These are phyloP conservation scores for Zaprionus kolodkinae DNA, from an alignment of 1,140 invertebrate species.

Conservation along the genomic window DNA sequence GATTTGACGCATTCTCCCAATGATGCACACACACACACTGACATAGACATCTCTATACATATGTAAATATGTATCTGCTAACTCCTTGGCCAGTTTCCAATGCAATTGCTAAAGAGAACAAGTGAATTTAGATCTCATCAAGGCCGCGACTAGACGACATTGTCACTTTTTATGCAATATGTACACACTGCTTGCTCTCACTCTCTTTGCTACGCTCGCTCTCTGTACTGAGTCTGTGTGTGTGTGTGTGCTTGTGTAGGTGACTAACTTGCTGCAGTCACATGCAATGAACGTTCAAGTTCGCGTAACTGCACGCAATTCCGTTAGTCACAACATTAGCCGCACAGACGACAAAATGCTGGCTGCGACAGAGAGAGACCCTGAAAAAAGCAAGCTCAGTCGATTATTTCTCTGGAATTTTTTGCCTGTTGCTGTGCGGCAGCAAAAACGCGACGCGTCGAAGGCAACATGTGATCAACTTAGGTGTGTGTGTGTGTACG, in stretches of 20 bases:
- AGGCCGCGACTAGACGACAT: slow-evolving; percentile 58
- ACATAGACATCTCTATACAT: background rate
- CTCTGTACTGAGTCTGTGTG: background rate
- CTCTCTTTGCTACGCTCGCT: background rate
- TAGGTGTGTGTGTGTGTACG: slow-evolving; percentile 25
- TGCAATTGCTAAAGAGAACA: slow-evolving; percentile 61
- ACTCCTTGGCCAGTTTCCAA: slow-evolving; percentile 63
- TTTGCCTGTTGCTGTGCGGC: slow-evolving; percentile 60
- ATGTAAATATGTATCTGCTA: background rate
- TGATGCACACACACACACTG: slow-evolving; percentile 6
- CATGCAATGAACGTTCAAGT: slow-evolving; percentile 58
- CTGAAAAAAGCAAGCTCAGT: background rate
- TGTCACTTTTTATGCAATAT: slow-evolving; percentile 47
- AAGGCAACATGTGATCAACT: slow-evolving; percentile 63
- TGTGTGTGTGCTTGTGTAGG: slow-evolving; percentile 28
- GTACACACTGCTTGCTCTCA: slow-evolving; percentile 9
- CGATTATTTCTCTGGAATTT: slow-evolving; percentile 32
- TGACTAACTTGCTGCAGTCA: slow-evolving; percentile 53
- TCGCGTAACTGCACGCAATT: slow-evolving; percentile 68
- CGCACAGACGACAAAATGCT: background rate
- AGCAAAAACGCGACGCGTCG: slow-evolving; percentile 23
- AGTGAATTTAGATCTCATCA: slow-evolving; percentile 54
- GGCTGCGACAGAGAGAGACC: slow-evolving; percentile 51
- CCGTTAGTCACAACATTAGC: slow-evolving; percentile 46
- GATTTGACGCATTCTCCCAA: slow-evolving; percentile 43